Base-by-base conservation (phyloP, 1,140 invertebrate genomes). In the Cyrtorhinus lividipennis region DNA sequence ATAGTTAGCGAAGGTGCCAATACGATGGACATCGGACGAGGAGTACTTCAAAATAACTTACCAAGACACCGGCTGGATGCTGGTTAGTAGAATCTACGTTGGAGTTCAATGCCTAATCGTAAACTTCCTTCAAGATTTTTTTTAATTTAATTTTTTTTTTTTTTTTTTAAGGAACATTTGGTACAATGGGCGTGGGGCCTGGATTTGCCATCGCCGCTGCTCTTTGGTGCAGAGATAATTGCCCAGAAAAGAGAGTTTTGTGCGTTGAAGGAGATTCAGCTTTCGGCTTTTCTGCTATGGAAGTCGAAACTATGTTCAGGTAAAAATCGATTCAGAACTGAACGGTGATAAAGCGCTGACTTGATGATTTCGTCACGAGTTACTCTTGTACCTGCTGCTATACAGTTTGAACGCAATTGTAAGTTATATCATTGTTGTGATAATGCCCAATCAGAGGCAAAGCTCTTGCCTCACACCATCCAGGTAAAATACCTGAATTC, bases 1-100 rank as follows among this genome's bases (percentile, higher is more conserved):
- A 92, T 98, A 69, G 87, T 96, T n/a, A 95, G 92, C 71, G 95
- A 98, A 78, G 95, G 95, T 45, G 93, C 94, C 12, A 97, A 97
- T 72, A 98, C 95, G 0, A 98, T 98, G 95, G 94, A 97, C 70
- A 97, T 97, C 71, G 92, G 94, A 1, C 80, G 94, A 53, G 86
- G 91, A 0, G 84, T 97, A 73, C 74, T 98, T 18, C 74, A 85
- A 1, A 95, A 96, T 71, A 78, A 80, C 62, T 73, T 84, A 57
- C 90, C 93, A 0, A 76, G 91, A 46, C 91, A 95, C 72, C 80
- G 93, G 45, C 74, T 92, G 24, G 92, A 91, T 73, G 87, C 89
- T n/a, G 88, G 86, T 73, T 53, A 53, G 8, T 53, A 10, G 5
- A 53, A 53, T 53, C 48, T 5, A 22, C n/a, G 15, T 15, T 62